phyloP scores from a whole-genome alignment of 2,797 vertebrate genomes.

The Amniataba percoides region DNA sequence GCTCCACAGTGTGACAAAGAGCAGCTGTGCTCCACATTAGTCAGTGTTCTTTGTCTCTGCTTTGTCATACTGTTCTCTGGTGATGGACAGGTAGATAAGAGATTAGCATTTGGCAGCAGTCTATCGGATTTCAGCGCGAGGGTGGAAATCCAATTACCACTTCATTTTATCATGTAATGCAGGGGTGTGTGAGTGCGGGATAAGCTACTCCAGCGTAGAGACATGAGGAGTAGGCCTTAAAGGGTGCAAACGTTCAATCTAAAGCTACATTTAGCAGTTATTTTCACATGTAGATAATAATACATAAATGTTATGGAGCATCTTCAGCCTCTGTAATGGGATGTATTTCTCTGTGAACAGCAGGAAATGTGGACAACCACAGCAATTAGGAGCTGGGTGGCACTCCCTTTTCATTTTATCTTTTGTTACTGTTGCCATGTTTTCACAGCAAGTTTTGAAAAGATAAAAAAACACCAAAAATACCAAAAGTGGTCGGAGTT shows the following conservation, averaged over 20 bases:
- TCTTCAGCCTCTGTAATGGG: neutral
- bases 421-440: neutral
- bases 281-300: conserved; percentile 13
- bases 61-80: conserved; percentile 39
- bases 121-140: conserved; percentile 72
- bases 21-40: conserved; percentile 60
- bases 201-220: conserved; percentile 36
- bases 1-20: conserved; percentile 50
- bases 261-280: neutral
- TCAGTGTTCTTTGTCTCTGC: conserved; percentile 31
- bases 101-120: conserved; percentile 68
- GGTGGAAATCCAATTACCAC: conserved; percentile 77
- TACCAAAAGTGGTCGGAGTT: neutral
- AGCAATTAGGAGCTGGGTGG: neutral
- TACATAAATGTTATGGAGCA: neutral
- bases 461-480: too few species aligned
- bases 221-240: conserved; percentile 13
- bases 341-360: neutral
- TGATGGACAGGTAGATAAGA: conserved; percentile 72
- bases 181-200: conserved; percentile 30
- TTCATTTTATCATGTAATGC: conserved; percentile 58
- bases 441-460: neutral
- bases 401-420: neutral
- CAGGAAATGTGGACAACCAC: too few species aligned
- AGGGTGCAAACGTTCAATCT: conserved; percentile 24